Percentiles rank a stretch among this genome's conserved stretches.
Evolutionary conservation across 1,140 invertebrate genomes (phyloP).

Genomic region (Drosophila guanche): DNA sequence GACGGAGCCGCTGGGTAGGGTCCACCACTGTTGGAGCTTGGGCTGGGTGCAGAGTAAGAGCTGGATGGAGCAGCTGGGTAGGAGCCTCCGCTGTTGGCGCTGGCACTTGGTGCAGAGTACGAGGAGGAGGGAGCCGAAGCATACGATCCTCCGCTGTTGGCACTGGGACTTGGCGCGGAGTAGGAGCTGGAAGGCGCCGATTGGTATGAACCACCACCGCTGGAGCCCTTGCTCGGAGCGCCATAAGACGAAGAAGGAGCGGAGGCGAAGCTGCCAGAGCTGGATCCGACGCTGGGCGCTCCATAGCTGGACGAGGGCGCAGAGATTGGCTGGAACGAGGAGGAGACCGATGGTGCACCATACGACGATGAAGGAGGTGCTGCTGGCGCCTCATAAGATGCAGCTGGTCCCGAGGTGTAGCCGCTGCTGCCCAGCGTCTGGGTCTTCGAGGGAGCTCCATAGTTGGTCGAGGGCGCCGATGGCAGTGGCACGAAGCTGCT

Average conservation of each 20-base stretch:
- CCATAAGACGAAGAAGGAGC: conserved; percentile 72
- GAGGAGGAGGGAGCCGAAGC: conserved; percentile 54
- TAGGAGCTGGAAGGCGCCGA: conserved; percentile 56
- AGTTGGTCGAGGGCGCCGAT: conserved; percentile 75
- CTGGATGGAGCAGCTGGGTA: conserved; percentile 38
- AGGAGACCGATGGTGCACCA: conserved; percentile 79
- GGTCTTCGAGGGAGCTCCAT: conserved; percentile 77
- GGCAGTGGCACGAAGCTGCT: conserved; percentile 83
- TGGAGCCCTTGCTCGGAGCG: conserved; percentile 40
- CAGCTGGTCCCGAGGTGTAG: conserved; percentile 65
- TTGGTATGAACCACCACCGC: conserved; percentile 42
- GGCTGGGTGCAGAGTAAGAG: conserved; percentile 37
- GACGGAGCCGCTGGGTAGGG: conserved; percentile 70
- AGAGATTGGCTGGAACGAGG: conserved; percentile 70
- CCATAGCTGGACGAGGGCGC: conserved; percentile 46
- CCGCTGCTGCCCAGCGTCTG: conserved; percentile 68
- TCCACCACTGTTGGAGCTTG: conserved; percentile 75
- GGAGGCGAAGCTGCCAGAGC: conserved; percentile 74
- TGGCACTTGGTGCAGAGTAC: conserved; percentile 49
- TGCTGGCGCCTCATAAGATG: conserved; percentile 51
- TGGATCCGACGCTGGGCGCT: conserved; percentile 40
- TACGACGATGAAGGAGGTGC: conserved; percentile 76
- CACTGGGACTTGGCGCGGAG: conserved; percentile 43
- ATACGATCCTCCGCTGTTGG: conserved; percentile 41
- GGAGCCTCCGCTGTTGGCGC: conserved; percentile 21